These are phyloP conservation scores for Odontamblyopus rebecca DNA, from an alignment of 2,797 vertebrate species.

Conservation along the genomic window DNA sequence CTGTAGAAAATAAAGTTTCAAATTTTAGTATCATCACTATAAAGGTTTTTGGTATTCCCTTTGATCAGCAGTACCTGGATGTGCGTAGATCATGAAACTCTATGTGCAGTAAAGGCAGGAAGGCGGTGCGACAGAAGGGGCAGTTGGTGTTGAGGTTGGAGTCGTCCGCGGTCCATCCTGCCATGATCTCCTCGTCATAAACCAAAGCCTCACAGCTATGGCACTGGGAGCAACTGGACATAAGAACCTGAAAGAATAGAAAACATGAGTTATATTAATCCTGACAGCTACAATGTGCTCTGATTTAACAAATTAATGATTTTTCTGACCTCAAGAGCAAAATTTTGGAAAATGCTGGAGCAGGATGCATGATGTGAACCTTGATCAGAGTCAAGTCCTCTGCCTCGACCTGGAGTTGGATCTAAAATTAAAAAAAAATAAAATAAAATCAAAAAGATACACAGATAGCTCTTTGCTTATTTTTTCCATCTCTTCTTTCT, in stretches of 20 bases:
- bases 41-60: no score
- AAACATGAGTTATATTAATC: background rate
- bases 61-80: conserved; percentile 71
- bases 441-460: background rate
- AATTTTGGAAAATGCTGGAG: conserved; percentile 96
- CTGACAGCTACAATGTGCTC: background rate
- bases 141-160: conserved; percentile 96
- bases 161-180: conserved; percentile 95
- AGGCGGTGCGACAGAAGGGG: conserved; percentile 90
- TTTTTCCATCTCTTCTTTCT: background rate
- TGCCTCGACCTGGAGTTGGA: conserved; percentile 76
- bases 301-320: background rate
- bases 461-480: background rate
- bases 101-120: conserved; percentile 90
- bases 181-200: conserved; percentile 99
- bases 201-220: conserved; percentile 88
- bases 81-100: conserved; percentile 95
- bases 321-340: conserved; percentile 88
- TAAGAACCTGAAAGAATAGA: conserved; percentile 83
- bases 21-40: no score
- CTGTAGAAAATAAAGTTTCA: no score
- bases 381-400: conserved; percentile 85
- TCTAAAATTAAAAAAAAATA: conserved; percentile 40
- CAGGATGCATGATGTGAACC: conserved; percentile 90
- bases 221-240: conserved; percentile 98